Conservation (phyloP, 2,113 vertebrate genomes). For the Charadrius vociferus region DNA sequence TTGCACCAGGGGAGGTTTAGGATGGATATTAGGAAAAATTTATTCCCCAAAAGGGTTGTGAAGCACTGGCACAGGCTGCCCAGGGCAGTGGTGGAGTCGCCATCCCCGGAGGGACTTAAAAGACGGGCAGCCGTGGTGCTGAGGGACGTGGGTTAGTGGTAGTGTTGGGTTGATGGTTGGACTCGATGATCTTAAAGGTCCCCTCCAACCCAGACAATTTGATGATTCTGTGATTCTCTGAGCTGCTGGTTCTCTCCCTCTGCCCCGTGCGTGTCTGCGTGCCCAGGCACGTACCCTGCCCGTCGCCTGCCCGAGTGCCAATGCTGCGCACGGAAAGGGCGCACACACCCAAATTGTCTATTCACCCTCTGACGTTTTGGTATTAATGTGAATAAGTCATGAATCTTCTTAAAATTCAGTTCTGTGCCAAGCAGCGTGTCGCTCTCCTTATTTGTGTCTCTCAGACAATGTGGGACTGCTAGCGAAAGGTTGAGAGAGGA, state of each 20-base stretch:
- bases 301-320: rapidly evolving
- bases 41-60: no score
- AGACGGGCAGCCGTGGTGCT: no score
- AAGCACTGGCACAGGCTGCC: no score
- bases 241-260: neutral
- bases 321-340: neutral
- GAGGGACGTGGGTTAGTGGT: no score
- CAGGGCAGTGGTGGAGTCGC: no score
- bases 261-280: rapidly evolving
- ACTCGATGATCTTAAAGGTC: no score
- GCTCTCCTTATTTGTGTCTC: neutral
- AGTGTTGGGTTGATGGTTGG: no score
- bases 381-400: neutral
- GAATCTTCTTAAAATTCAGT: neutral
- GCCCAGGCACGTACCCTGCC: neutral
- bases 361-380: neutral
- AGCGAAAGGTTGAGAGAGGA: neutral
- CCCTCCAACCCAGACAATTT: no score
- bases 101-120: no score
- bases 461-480: rapidly evolving
- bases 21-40: no score
- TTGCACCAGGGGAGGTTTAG: no score
- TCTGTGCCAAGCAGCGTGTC: neutral
- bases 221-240: no score
- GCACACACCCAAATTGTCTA: rapidly evolving